phyloP scores from a whole-genome alignment of 2,797 vertebrate species.

The Enteromius trimaculatus region DNA sequence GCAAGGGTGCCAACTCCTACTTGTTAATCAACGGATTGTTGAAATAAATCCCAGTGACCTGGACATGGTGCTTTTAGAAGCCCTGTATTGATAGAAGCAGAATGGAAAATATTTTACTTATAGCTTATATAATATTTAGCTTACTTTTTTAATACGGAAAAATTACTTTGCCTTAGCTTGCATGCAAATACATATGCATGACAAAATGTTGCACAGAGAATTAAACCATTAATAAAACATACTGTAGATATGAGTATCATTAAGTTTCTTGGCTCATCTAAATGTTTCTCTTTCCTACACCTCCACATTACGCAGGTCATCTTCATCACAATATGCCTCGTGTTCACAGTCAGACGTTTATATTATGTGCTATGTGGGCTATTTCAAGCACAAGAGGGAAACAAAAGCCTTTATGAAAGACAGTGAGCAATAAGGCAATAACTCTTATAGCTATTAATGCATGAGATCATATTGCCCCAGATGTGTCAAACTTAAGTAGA shows the following conservation, averaged over 20 bases:
- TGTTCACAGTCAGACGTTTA: conserved; percentile 1
- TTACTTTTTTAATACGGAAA: background rate
- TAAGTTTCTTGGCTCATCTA: background rate
- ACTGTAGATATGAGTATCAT: background rate
- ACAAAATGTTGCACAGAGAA: background rate
- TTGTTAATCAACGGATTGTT: conserved; percentile 23
- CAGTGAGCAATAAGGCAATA: conserved; percentile 30
- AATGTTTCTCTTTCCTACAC: conserved; percentile 12
- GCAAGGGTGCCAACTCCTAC: conserved; percentile 27
- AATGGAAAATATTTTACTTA: background rate
- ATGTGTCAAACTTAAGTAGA: conserved; percentile 9
- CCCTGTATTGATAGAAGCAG: background rate
- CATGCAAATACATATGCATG: background rate
- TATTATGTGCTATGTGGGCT: background rate
- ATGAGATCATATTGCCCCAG: conserved; percentile 16
- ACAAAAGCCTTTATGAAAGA: conserved; percentile 31
- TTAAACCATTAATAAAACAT: background rate
- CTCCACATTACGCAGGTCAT: conserved; percentile 17
- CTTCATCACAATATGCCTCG: conserved; percentile 18
- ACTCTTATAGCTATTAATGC: background rate
- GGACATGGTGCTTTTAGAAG: background rate
- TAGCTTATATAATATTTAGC: background rate
- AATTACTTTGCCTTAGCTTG: background rate
- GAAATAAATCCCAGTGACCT: conserved; percentile 13
- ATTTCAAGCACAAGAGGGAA: conserved; percentile 28